A percentile compares a stretch with the other conserved stretches of the same genome.
These are phyloP conservation scores for Pogonomyrmex californicus DNA, from an alignment of 1,140 invertebrate species.

Conservation along the genomic window DNA sequence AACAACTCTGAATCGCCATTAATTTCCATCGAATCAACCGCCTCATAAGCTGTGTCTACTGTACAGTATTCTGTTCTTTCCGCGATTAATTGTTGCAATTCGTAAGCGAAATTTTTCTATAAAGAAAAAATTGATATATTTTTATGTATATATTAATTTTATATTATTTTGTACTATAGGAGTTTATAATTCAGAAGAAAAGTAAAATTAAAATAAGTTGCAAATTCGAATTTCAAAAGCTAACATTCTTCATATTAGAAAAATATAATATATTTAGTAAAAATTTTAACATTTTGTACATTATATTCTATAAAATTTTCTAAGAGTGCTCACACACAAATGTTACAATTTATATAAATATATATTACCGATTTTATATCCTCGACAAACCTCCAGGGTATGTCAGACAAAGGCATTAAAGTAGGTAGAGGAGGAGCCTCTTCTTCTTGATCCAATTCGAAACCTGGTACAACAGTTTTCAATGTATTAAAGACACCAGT, in stretches of 20 bases:
- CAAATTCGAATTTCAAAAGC: background rate
- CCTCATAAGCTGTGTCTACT: conserved; percentile 84
- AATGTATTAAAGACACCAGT: conserved; percentile 84
- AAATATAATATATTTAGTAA: background rate
- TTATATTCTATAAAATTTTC: no score
- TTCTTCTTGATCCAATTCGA: conserved; percentile 84
- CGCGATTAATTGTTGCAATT: conserved; percentile 80
- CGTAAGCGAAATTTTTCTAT: conserved; percentile 75
- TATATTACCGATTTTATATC: conserved; percentile 80
- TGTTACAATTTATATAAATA: conserved; percentile 1
- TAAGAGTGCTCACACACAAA: no score
- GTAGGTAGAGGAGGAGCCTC: conserved; percentile 79
- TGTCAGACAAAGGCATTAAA: conserved; percentile 83
- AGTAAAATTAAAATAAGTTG: background rate
- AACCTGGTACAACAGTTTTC: conserved; percentile 84
- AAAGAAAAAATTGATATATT: conserved; percentile 4
- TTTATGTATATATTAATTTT: background rate
- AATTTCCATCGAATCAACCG: conserved; percentile 81
- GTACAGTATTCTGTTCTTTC: conserved; percentile 82
- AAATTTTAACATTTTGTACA: no score
- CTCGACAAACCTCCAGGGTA: conserved; percentile 84
- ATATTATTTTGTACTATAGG: background rate
- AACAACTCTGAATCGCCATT: conserved; percentile 81
- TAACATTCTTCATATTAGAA: background rate
- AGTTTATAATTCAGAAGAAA: conserved; percentile 68